Conservation (phyloP, 2,888 invertebrate genomes). For the Pristionchus mayeri region DNA sequence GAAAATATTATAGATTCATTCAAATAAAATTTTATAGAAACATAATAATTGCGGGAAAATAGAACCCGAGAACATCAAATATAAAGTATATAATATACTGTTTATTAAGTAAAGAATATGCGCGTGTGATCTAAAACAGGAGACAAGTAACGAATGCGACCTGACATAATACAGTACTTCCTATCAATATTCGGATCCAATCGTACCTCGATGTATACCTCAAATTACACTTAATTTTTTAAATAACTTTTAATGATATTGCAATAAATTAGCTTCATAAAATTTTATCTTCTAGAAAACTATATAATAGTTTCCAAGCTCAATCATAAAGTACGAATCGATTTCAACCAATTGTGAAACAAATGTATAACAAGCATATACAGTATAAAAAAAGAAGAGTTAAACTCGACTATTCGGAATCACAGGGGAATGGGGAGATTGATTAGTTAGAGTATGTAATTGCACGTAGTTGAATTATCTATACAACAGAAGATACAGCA, state of each 20-base stretch:
- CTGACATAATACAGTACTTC: too few relatives aligned
- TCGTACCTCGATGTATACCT: too few relatives aligned
- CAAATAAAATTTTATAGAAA: too few relatives aligned
- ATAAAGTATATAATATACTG: too few relatives aligned
- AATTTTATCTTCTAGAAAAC: conserved; percentile 8
- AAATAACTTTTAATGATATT: neutral
- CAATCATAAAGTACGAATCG: neutral
- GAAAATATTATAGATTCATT: too few relatives aligned
- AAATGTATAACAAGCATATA: neutral
- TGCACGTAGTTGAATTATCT: conserved; percentile 7
- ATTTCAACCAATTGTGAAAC: neutral
- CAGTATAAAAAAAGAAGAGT: conserved; percentile 15
- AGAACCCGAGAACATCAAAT: too few relatives aligned
- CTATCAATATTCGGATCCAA: too few relatives aligned
- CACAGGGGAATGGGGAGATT: conserved; percentile 24
- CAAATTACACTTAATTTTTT: too few relatives aligned
- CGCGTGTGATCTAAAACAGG: too few relatives aligned
- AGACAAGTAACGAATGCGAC: too few relatives aligned
- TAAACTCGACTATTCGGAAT: conserved; percentile 23
- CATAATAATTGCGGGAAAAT: too few relatives aligned
- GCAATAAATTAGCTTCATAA: neutral
- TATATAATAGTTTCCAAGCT: neutral
- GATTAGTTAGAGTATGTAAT: conserved; percentile 11
- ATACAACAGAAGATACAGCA: conserved; percentile 17
- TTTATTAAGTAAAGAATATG: too few relatives aligned